Percentiles rank a stretch among this genome's conserved stretches.
Evolutionary conservation across 2,113 vertebrate genomes (phyloP).

Genomic region (Paramormyrops kingsleyae): DNA sequence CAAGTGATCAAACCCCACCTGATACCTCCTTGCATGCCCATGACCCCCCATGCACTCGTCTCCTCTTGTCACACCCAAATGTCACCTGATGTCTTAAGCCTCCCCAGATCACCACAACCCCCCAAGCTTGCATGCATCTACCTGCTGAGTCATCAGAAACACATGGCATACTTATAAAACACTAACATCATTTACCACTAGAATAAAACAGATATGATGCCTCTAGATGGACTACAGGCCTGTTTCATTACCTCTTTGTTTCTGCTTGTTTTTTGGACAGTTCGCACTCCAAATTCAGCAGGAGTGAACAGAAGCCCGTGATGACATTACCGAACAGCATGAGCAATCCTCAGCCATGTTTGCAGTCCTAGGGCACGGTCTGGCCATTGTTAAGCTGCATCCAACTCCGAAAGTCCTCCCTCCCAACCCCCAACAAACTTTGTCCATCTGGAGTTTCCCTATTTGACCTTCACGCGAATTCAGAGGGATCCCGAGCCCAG

Average conservation of each 20-base stretch:
- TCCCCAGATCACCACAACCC: neutral
- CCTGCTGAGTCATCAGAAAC: neutral
- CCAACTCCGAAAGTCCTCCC: neutral
- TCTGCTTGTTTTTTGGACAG: conserved; percentile 4
- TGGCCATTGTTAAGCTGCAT: neutral
- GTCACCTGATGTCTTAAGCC: neutral
- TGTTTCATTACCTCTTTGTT: neutral
- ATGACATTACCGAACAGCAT: conserved; percentile 2
- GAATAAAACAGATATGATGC: neutral
- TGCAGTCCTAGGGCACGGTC: neutral
- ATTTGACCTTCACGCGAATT: neutral
- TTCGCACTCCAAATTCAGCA: conserved; percentile 30
- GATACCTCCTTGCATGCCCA: neutral
- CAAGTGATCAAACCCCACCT: neutral
- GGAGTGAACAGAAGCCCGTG: conserved; percentile 11
- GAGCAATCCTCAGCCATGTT: neutral
- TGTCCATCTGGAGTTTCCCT: conserved; percentile 1
- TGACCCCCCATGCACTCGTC: neutral
- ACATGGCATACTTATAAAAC: neutral
- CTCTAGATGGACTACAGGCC: neutral
- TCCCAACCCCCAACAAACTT: neutral
- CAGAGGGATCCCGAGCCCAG: neutral
- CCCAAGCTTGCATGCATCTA: neutral
- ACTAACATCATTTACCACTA: neutral
- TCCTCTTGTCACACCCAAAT: neutral